Base-by-base conservation (phyloP, 1,140 invertebrate genomes). In the Gonioctena quinquepunctata region DNA sequence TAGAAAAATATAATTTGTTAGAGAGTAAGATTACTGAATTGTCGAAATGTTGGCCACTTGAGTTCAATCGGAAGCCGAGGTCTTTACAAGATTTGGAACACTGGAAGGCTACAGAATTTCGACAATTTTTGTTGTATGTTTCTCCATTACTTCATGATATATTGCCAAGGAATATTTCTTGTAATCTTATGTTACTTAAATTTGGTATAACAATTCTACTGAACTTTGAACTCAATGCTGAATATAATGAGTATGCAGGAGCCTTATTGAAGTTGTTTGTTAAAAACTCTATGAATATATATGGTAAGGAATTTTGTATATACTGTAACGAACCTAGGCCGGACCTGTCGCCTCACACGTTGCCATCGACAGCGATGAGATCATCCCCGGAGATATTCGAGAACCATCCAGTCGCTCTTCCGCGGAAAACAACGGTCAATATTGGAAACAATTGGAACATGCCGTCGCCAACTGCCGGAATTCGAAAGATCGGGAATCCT, bases 21-120 rank as follows among this genome's bases (percentile, higher is more conserved):
- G 26, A 66, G n/a, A 56, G 56, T 16, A 54, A 19, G 27, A 18
- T 66, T 18, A 49, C 2, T 18, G 23, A 28, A n/a, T 52, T 60
- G n/a, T n/a, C n/a, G n/a, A n/a, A n/a, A n/a, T 50, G 50, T 57
- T 61, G 68, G 33, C 73, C 73, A 16, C 19, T 59, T 8, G 79
- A 83, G 70, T 77, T 81, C 60, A 52, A 67, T 28, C 72, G 80
- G 66, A 78, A 76, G 72, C 76, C 76, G 18, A 64, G 77, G 63
- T 7, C 16, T 27, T 69, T 82, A 26, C 56, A 59, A 13, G 69
- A 73, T 52, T 66, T 75, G 19, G 65, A 70, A 16, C 56, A 72
- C 13, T 84, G 77, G 77, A 83, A 83, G 74, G 79, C 79, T 1
- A 79, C 80, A 6, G 79, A 84, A 71, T 77, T 78, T 42, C 57